Conservation (phyloP, 2,113 vertebrate species). For the Lota lota region DNA sequence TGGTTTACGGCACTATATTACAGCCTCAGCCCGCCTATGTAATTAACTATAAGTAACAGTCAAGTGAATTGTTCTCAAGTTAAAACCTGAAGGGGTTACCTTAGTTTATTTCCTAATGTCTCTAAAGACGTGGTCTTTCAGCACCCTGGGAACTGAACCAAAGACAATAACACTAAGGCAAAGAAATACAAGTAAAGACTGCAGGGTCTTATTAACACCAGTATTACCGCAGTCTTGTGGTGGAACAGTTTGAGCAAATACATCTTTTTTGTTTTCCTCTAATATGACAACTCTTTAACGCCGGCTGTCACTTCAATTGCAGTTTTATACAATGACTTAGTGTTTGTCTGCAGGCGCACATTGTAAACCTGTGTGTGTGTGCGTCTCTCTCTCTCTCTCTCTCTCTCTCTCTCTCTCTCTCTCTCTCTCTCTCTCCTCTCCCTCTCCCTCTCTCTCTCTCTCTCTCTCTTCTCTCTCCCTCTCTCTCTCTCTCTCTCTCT, state of each 20-base stretch:
- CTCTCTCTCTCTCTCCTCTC: too few relatives aligned
- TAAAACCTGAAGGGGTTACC: conserved; percentile 36
- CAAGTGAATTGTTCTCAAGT: conserved; percentile 47
- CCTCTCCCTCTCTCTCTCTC: too few relatives aligned
- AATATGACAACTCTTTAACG: neutral
- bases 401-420: too few relatives aligned
- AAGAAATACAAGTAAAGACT: neutral
- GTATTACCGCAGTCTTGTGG: neutral
- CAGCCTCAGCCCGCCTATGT: conserved; percentile 20
- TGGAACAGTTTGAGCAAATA: neutral
- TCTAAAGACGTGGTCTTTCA: conserved; percentile 10
- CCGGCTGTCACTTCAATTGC: neutral
- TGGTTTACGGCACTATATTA: conserved; percentile 1
- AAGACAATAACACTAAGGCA: neutral
- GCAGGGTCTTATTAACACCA: neutral
- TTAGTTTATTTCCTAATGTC: conserved; percentile 18
- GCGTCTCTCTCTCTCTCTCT: neutral
- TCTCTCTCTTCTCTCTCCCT: too few relatives aligned
- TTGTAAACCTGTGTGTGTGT: neutral
- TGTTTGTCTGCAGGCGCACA: neutral
- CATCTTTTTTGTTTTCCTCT: neutral
- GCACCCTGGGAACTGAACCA: neutral
- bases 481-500: too few relatives aligned
- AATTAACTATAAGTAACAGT: conserved; percentile 42
- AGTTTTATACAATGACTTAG: neutral